phyloP scores from a whole-genome alignment of 1,140 invertebrate genomes.

The Homarus americanus region DNA sequence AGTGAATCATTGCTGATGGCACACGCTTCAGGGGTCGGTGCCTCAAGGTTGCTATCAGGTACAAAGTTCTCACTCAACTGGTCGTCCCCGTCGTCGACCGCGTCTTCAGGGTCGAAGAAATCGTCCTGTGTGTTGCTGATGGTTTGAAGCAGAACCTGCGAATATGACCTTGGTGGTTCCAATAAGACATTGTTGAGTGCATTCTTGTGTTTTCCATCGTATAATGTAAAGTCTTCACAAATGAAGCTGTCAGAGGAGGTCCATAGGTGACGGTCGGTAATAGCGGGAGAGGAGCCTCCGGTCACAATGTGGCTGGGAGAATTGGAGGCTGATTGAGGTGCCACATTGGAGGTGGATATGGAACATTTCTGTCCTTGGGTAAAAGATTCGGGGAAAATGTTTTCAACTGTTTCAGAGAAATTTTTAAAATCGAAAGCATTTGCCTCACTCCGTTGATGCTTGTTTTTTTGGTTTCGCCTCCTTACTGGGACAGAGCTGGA shows the following conservation, averaged over 20 bases:
- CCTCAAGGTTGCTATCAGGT: not conserved
- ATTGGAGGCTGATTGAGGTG: conserved; percentile 9
- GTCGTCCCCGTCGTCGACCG: not conserved
- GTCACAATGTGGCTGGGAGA: too few relatives aligned
- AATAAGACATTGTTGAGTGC: not conserved
- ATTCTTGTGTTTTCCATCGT: not conserved
- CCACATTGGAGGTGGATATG: conserved; percentile 25
- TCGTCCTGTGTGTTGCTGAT: not conserved
- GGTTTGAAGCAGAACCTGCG: not conserved
- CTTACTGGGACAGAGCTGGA: not conserved
- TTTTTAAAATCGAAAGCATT: not conserved
- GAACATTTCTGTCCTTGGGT: not conserved
- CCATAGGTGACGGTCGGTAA: conserved; percentile 46
- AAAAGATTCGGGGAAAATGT: not conserved
- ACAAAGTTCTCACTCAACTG: not conserved
- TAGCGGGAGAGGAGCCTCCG: not conserved
- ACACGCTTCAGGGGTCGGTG: not conserved
- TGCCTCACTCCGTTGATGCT: not conserved
- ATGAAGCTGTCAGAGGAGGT: conserved; percentile 52
- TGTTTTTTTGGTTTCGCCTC: not conserved
- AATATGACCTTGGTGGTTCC: not conserved
- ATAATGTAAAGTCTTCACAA: conserved; percentile 45
- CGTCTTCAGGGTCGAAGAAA: not conserved
- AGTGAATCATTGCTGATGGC: not conserved
- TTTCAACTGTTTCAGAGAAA: conserved; percentile 8